Base-by-base conservation (phyloP, 2,888 invertebrate genomes). In the Alloscopus bannaensis region DNA sequence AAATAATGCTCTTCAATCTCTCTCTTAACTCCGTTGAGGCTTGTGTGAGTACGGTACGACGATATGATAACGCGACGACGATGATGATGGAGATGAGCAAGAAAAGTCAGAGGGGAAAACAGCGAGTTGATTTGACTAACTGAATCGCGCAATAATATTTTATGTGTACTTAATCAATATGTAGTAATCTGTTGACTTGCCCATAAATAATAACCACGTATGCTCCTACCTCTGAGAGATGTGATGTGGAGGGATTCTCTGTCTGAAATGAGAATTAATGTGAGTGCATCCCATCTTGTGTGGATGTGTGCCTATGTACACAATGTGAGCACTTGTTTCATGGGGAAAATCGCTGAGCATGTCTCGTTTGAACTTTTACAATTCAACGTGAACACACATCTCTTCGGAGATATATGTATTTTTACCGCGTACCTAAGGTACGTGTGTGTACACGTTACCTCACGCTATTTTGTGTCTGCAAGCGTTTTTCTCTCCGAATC, bases 81-180 rank as follows among this genome's bases (percentile, higher is more conserved):
- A 40, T 55, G 40, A 60, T 60, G 55, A 26, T 55, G 55, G 20
- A 4, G 60, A 60, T n/a, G n/a, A n/a, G n/a, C n/a, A n/a, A n/a
- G n/a, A n/a, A n/a, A n/a, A n/a, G n/a, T n/a, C n/a, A 60, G 26
- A 20, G 40, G 28, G 3, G 28, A 57, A 26, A 28, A 36, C 29
- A 59, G 47, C 11, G 45, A 57, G 52, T 66, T 66, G 47, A 66
- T 50, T 66, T 66, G 66, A 66, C 50, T 45, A 66, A 47, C 31
- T 45, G 64, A 64, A 47, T 47, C 55, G 55, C 55, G 42, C 42
- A 69, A 29, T 60, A 60, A 70, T 70, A 70, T 70, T 70, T 59
- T 47, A 60, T 70, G 60, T 70, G 52, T 40, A 70, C 70, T 70
- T 70, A 70, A 70, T 70, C 70, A 70, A 70, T 70, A 60, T 40